A percentile compares a stretch with the other conserved stretches of the same genome.
phyloP scores from a whole-genome alignment of 2,888 invertebrate species.

The Monopis laevigella region DNA sequence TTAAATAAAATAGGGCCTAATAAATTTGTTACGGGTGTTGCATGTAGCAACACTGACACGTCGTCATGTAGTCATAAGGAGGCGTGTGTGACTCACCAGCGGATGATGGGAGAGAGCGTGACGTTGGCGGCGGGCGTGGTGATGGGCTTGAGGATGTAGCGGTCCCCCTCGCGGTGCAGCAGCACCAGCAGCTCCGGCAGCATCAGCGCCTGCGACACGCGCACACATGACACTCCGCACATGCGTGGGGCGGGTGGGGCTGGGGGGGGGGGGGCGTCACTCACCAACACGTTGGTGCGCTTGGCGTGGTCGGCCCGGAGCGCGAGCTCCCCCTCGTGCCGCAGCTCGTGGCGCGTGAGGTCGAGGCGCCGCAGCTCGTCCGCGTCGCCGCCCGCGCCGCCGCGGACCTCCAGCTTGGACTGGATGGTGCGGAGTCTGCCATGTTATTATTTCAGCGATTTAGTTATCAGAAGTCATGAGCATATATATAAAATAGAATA shows the following conservation, averaged over 20 bases:
- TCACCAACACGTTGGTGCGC: too few relatives aligned
- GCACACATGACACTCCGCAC: too few relatives aligned
- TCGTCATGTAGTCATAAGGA: too few relatives aligned
- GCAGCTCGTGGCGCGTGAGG: slow-evolving; percentile 32
- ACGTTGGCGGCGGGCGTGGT: slow-evolving; percentile 35
- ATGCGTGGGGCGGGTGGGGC: too few relatives aligned
- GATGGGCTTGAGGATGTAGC: slow-evolving; percentile 48
- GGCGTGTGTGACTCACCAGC: too few relatives aligned
- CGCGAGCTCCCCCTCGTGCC: slow-evolving; percentile 42
- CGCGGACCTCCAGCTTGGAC: slow-evolving; percentile 42
- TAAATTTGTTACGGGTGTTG: too few relatives aligned
- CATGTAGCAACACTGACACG: too few relatives aligned
- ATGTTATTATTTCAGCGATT: too few relatives aligned
- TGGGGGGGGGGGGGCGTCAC: background rate
- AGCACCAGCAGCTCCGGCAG: slow-evolving; percentile 48
- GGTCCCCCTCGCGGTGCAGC: slow-evolving; percentile 53
- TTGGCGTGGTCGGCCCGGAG: slow-evolving; percentile 47
- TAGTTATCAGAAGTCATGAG: too few relatives aligned
- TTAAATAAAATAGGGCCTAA: too few relatives aligned
- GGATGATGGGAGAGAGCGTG: slow-evolving; percentile 50
- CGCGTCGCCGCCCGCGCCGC: slow-evolving; percentile 29
- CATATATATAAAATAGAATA: too few relatives aligned
- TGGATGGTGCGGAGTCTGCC: slow-evolving; percentile 47
- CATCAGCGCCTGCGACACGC: slow-evolving; percentile 42
- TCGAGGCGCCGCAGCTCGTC: slow-evolving; percentile 46